These are phyloP conservation scores for Otolemur garnettii DNA, from an alignment of 2,113 vertebrate species.

Conservation along the genomic window DNA sequence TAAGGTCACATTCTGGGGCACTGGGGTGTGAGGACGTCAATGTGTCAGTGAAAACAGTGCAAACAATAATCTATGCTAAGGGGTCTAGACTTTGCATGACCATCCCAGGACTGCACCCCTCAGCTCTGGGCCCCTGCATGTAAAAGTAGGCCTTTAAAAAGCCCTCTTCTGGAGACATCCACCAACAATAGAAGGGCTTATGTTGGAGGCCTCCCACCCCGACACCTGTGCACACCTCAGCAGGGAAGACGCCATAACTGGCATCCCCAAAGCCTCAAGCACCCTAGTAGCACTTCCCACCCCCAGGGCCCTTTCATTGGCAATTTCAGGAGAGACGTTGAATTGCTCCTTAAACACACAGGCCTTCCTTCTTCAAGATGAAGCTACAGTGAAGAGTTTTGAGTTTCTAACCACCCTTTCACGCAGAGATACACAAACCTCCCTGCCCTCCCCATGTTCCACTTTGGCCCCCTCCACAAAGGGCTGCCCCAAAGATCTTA, in stretches of 20 bases:
- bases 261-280: no score
- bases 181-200: no score
- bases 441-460: background rate
- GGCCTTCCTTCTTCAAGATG: background rate
- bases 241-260: rapidly evolving
- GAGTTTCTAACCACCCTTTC: background rate
- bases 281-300: background rate
- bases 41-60: background rate
- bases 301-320: background rate
- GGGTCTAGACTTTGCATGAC: background rate
- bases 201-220: background rate
- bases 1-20: background rate
- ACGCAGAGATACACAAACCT: background rate
- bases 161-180: background rate
- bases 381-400: background rate
- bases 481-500: no score
- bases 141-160: background rate
- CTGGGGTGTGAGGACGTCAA: background rate
- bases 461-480: background rate
- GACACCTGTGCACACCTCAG: background rate
- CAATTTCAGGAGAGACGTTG: rapidly evolving
- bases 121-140: background rate
- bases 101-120: background rate
- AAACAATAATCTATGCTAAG: background rate
- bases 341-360: background rate